Evolutionary conservation across 2,797 vertebrate genomes (phyloP), one percentile per base, ranked within the genome.

Genomic region (Catharus ustulatus): DNA sequence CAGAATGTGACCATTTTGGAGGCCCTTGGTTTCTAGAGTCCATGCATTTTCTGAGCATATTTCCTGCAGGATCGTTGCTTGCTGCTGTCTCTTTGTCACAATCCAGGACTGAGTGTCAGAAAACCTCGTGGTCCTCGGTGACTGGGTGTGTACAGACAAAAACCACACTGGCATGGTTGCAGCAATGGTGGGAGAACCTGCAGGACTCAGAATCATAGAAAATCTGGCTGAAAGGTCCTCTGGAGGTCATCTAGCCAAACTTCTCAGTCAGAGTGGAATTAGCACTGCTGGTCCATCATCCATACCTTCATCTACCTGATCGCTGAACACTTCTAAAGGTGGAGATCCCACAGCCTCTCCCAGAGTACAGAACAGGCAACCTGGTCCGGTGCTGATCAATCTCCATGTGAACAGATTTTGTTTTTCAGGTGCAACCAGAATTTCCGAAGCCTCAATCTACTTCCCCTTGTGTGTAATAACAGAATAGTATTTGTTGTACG

Each of bases 231-330:
- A 59, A 83, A 84, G 26, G 29, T 77, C 32, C n/a, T 66, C 34
- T 87, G 58, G 58, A 64, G 15, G 17, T 61, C 58, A 78, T 32
- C 29, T 10, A 34, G 29, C 9, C 54, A 32, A 87, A 82, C 9
- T n/a, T 55, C 43, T 46, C 24, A 38, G 34, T 57, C 45, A 12
- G n/a, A 61, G 6, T 42, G 19, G 14, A 30, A 66, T 55, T 64
- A 13, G 62, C 7, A n/a, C n/a, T 54, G 24, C 7, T 1, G 0
- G 17, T 64, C 0, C 0, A 6, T 57, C 34, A 48, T 15, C 23
- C 30, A 6, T 17, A 30, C 6, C 17, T 81, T 45, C 66, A 32
- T 20, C 52, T 80, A 8, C 32, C 38, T 67, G 30, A 69, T 40
- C 26, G 46, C 58, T 46, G 36, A 64, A 75, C 12, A 15, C 1